Base-by-base conservation (phyloP, 2,888 invertebrate species). In the Erebia epiphron region DNA sequence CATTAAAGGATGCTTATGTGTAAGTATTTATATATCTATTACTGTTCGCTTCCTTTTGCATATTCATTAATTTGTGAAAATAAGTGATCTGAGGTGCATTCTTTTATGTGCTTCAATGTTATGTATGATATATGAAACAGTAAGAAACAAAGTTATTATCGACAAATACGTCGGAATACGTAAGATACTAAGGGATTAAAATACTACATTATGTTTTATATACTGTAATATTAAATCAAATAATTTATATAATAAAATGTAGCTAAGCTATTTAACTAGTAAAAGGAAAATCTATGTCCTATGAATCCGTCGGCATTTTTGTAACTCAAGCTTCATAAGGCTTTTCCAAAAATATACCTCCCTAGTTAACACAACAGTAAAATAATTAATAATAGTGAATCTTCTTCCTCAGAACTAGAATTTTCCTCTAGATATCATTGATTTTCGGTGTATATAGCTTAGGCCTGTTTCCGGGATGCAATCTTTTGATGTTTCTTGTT, bases 1-100 rank as follows among this genome's bases (percentile, higher is more conserved):
- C 83, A 78, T 76, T 82, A 79, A 85, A 80, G 77, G 77, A 82
- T 82, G 80, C 80, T 62, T 62, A 49, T 84, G 35, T 84, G 90
- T 90, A 82, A 90, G 90, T 89, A 87, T 84, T 76, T 35, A 56
- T 46, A 46, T 14, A 56, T 46, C 1, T 43, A 26, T 14, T 11
- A 26, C 35, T 54, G 7, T 49, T 49, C 1, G 14, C 13, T 26
- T 21, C 8, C 21, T 46, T 2, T 49, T 46, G 41, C 21, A 13
- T 57, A 26, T 11, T 21, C 4, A 18, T 7, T 9, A 13, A 21
- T 13, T 62, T 18, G 18, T 16, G 18, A 18, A n/a, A 13, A 11
- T 11, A 13, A 13, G 13, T 46, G 13, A 46, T 13, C 3, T 11
- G 11, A 46, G 11, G 3, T 46, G 46, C 46, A 13, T 11, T 46